phyloP scores from a whole-genome alignment of 1,140 invertebrate species.

The Pogonomyrmex californicus region DNA sequence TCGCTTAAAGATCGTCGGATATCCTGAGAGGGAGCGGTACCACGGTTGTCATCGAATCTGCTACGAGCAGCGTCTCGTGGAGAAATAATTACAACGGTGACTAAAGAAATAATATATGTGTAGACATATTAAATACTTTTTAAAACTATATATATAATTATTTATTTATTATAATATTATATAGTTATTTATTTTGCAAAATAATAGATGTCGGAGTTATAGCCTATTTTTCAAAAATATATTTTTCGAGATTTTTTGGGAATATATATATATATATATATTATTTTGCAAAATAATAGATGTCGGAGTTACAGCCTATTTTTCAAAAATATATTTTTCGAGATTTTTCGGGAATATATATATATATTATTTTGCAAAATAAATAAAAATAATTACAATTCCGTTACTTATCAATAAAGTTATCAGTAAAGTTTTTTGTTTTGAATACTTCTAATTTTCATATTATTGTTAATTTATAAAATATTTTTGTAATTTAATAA shows the following conservation, averaged over 20 bases:
- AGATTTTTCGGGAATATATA: too few relatives aligned
- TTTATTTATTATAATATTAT: too few relatives aligned
- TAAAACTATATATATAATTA: too few relatives aligned
- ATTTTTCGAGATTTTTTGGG: too few relatives aligned
- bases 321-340: too few relatives aligned
- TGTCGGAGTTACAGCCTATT: too few relatives aligned
- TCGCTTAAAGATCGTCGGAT: slow-evolving; percentile 8
- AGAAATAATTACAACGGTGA: background rate
- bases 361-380: background rate
- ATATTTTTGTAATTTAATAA: background rate
- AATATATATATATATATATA: background rate
- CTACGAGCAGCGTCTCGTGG: background rate
- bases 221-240: too few relatives aligned
- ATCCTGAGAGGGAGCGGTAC: slow-evolving; percentile 9
- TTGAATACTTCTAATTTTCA: background rate
- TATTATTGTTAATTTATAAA: background rate
- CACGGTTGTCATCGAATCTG: background rate
- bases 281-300: background rate
- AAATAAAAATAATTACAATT: background rate
- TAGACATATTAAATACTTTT: too few relatives aligned
- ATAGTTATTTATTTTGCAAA: too few relatives aligned
- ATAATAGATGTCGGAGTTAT: too few relatives aligned
- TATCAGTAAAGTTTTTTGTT: background rate
- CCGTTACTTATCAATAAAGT: slow-evolving; percentile 2
- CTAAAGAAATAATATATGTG: background rate